Conservation (phyloP, 2,797 vertebrate genomes). For the Nothura maculosa region DNA sequence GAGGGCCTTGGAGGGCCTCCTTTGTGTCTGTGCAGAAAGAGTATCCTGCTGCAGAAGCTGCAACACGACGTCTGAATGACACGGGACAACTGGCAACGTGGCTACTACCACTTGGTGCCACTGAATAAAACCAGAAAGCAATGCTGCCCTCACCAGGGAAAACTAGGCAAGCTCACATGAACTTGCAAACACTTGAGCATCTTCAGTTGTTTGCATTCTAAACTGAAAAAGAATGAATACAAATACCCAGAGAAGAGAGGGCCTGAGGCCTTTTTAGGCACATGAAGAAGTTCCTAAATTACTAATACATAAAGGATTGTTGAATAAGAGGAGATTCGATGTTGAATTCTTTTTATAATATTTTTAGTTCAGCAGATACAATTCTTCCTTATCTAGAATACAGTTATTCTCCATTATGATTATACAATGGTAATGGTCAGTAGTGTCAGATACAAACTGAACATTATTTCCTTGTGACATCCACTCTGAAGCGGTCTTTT, state of each 20-base stretch:
- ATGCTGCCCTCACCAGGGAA: not conserved
- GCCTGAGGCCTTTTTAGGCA: not conserved
- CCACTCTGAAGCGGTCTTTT: not conserved
- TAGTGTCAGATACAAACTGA: not conserved
- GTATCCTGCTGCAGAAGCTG: not conserved
- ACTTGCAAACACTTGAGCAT: not conserved
- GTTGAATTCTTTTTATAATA: not conserved
- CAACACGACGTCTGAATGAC: not conserved
- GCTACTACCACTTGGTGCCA: accelerated
- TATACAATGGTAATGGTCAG: not conserved
- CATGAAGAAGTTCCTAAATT: not conserved
- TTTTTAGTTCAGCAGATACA: accelerated
- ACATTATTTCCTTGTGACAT: not conserved
- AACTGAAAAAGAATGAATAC: not conserved
- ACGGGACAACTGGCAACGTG: accelerated
- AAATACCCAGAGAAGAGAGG: not conserved
- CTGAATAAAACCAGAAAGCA: not conserved
- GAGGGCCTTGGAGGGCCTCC: not conserved
- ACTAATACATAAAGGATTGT: not conserved
- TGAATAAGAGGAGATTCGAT: too few species aligned
- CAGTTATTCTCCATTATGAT: not conserved
- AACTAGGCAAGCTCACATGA: accelerated
- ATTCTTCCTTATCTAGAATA: not conserved
- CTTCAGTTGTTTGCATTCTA: not conserved
- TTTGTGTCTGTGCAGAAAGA: not conserved